Evolutionary conservation across 2,797 vertebrate species (phyloP).

Genomic region (Propithecus perrieri): DNA sequence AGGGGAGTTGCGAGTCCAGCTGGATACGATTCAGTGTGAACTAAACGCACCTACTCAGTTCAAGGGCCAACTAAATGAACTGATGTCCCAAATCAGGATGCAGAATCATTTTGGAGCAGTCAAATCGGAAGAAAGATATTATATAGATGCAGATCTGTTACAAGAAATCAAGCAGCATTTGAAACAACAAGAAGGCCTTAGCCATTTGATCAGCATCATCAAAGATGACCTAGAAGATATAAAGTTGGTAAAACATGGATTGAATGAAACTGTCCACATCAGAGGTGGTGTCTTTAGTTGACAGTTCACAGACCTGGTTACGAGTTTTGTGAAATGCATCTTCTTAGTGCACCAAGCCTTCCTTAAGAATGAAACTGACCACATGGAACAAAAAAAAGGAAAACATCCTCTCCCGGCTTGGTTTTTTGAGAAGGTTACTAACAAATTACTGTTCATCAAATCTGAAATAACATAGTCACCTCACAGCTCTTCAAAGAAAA

Average conservation of each 20-base stretch:
- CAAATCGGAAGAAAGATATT: constrained; percentile 95
- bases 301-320: constrained; percentile 66
- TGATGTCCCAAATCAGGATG: constrained; percentile 99
- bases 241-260: constrained; percentile 95
- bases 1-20: too few species aligned
- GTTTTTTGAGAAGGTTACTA: constrained; percentile 59
- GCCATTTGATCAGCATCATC: constrained; percentile 96
- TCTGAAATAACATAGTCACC: constrained; percentile 78
- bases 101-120: constrained; percentile 98
- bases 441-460: constrained; percentile 63
- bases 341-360: constrained; percentile 48
- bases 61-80: constrained; percentile 92
- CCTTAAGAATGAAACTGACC: constrained; percentile 76
- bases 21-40: too few species aligned
- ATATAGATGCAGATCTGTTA: constrained; percentile 94
- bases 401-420: background rate
- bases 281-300: constrained; percentile 94
- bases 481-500: constrained; percentile 78
- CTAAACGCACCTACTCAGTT: too few species aligned
- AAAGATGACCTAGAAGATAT: constrained; percentile 98
- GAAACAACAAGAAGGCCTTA: constrained; percentile 97
- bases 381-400: background rate
- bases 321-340: background rate
- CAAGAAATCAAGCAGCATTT: constrained; percentile 98
- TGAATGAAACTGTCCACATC: constrained; percentile 93